Base-by-base conservation (phyloP, 2,888 invertebrate genomes). In the Andrena flavipes region DNA sequence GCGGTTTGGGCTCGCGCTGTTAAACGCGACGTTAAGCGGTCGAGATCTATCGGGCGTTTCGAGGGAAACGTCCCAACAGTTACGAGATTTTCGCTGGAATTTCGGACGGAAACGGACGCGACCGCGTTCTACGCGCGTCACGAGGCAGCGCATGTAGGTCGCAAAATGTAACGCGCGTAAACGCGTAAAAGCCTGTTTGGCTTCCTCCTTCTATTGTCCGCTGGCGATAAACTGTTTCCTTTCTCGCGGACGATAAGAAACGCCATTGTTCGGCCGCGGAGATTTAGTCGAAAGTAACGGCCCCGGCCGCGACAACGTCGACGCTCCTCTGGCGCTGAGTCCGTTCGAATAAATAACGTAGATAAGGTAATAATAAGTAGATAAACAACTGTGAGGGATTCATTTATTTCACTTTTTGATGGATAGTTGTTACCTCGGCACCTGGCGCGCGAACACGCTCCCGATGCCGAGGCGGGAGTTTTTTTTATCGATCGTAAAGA, bases 221-320 rank as follows among this genome's bases (percentile, higher is more conserved):
- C 42, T 4, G 26, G 73, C 82, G 85, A 85, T 85, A 84, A 84
- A 82, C 70, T 67, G 76, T 76, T 85, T 85, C 85, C 84, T 85
- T 82, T 82, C 80, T 59, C 72, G 71, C 59, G 20, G 23, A 67
- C 80, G 84, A 85, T 84, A 83, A 84, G 65, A 42, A 49, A 8
- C 72, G 35, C 16, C 69, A 72, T 84, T 84, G 76, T 83, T 76
- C 56, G 64, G 30, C 33, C 35, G 68, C 0, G 20, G 26, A 26
- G 54, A 48, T n/a, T 33, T 54, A 20, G 54, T 48, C 67, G 56
- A 74, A 82, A 73, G 62, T 73, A 64, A 76, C 70, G 72, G 71
- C 29, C 20, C 29, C 0, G 51, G 26, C 48, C 26, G 20, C 51
- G 73, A 70, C 48, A 51, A 29, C 30, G 13, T 35, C 51, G 30